phyloP scores from a whole-genome alignment of 1,140 invertebrate genomes.

The Anoplolepis gracilipes region DNA sequence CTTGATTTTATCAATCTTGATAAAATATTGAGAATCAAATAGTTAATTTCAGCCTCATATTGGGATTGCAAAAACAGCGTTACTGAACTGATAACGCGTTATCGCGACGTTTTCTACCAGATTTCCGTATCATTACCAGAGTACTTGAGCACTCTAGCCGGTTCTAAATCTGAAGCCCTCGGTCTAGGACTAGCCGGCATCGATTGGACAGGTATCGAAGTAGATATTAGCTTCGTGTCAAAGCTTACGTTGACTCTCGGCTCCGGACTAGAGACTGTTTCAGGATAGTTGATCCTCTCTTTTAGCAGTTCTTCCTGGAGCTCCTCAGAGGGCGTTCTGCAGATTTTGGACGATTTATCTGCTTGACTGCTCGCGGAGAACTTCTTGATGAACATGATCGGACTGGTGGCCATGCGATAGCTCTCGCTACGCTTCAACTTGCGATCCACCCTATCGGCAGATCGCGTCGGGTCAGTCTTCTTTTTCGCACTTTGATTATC shows the following conservation, averaged over 20 bases:
- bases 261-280: constrained; percentile 87
- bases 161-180: constrained; percentile 80
- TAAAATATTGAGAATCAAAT: constrained; percentile 12
- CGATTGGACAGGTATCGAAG: constrained; percentile 66
- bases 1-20: constrained; percentile 79
- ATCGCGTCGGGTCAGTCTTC: constrained; percentile 57
- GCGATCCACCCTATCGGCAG: constrained; percentile 61
- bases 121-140: constrained; percentile 90
- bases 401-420: constrained; percentile 93
- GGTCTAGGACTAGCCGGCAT: constrained; percentile 82
- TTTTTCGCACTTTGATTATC: constrained; percentile 32
- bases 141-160: constrained; percentile 85
- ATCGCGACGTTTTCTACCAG: constrained; percentile 86
- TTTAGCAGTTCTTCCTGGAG: constrained; percentile 88
- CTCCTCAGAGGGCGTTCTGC: constrained; percentile 85
- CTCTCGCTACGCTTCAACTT: constrained; percentile 94
- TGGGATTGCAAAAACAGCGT: constrained; percentile 13
- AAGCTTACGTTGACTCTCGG: constrained; percentile 81
- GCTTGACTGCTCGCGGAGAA: constrained; percentile 73
- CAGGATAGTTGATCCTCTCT: constrained; percentile 90
- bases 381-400: constrained; percentile 87
- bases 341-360: constrained; percentile 80
- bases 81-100: not conserved
- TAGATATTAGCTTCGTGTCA: constrained; percentile 72
- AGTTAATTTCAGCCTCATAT: not conserved